A percentile compares a stretch with the other conserved stretches of the same genome.
Evolutionary conservation across 2,797 vertebrate species (phyloP).

Genomic region (Ceryle rudis): DNA sequence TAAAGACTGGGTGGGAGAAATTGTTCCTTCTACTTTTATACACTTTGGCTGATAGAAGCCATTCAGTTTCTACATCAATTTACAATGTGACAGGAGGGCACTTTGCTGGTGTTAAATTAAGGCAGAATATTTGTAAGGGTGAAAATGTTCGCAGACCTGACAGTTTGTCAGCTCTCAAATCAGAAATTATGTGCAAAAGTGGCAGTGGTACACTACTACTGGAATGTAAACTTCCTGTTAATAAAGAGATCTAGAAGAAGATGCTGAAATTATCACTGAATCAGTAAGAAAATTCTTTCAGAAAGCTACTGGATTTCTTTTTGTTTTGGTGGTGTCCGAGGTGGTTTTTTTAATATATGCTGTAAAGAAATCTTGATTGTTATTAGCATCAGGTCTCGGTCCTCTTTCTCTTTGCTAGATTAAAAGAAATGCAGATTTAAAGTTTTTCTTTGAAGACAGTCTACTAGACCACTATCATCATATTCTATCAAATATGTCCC

Average conservation of each 20-base stretch:
- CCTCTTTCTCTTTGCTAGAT: background rate
- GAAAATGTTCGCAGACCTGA: background rate
- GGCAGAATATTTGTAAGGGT: background rate
- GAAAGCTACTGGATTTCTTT: background rate
- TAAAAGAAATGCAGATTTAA: background rate
- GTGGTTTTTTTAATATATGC: background rate
- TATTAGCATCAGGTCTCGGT: background rate
- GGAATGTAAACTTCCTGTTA: background rate
- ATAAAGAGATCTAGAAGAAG: background rate
- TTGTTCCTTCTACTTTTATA: background rate
- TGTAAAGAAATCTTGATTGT: background rate
- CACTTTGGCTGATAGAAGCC: background rate
- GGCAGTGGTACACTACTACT: background rate
- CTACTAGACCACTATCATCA: background rate
- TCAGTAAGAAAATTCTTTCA: background rate
- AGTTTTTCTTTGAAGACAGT: background rate
- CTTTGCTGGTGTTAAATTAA: background rate
- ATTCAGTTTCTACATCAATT: background rate
- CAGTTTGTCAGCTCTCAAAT: background rate
- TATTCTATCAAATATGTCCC: background rate
- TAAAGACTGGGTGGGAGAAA: background rate
- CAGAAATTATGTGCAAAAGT: background rate
- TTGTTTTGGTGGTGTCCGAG: rapidly evolving
- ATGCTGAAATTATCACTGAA: background rate
- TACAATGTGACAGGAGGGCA: background rate